A percentile compares a stretch with the other conserved stretches of the same genome.
Evolutionary conservation across 2,113 vertebrate species (phyloP).

Genomic region (Tapirus terrestris): DNA sequence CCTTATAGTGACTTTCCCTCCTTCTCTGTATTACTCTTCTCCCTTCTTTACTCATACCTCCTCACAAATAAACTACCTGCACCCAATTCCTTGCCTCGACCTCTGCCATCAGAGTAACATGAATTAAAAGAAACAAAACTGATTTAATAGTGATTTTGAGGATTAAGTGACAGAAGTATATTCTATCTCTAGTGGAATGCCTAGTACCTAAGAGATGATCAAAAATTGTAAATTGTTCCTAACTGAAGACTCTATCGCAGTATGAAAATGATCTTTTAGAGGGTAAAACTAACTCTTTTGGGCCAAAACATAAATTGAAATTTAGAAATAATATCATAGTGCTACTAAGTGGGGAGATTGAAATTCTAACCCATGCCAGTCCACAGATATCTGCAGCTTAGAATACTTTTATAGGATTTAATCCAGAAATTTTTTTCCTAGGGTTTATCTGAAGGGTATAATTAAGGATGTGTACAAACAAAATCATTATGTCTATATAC

Average conservation of each 20-base stretch:
- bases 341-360: background rate
- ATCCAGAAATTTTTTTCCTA: background rate
- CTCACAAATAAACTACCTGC: background rate
- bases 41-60: background rate
- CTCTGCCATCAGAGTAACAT: background rate
- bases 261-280: background rate
- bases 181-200: background rate
- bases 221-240: background rate
- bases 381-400: background rate
- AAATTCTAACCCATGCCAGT: background rate
- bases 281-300: background rate
- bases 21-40: background rate
- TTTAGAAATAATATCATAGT: background rate
- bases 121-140: background rate
- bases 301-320: background rate
- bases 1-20: fast-evolving
- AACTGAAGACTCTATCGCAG: background rate
- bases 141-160: background rate
- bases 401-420: background rate
- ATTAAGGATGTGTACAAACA: background rate
- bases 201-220: background rate
- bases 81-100: background rate
- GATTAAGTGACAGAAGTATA: background rate
- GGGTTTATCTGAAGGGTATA: background rate
- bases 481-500: background rate